These are phyloP conservation scores for Cybosia mesomella DNA, from an alignment of 2,888 invertebrate genomes.

Conservation along the genomic window DNA sequence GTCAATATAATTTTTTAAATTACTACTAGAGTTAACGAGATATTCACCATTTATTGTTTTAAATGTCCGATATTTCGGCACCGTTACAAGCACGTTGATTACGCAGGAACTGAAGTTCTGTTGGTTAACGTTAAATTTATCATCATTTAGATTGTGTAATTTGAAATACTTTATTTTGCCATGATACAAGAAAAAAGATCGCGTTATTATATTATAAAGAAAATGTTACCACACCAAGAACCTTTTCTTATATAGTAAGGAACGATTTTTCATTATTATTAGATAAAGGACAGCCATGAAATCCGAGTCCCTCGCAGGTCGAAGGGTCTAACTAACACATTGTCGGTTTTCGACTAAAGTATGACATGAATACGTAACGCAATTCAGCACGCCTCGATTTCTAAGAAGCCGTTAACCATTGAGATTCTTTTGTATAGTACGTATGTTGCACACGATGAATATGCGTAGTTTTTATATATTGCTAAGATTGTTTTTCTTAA, in stretches of 20 bases:
- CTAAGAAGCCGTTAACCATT: constrained; percentile 29
- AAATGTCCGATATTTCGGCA: no score
- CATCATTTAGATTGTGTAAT: no score
- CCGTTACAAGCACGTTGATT: no score
- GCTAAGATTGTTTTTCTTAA: not conserved
- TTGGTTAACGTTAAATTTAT: no score
- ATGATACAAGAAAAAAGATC: constrained; percentile 4
- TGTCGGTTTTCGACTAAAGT: constrained; percentile 54
- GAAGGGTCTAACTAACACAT: constrained; percentile 62
- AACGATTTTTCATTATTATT: constrained; percentile 45
- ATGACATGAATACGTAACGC: constrained; percentile 59
- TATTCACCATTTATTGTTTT: not conserved
- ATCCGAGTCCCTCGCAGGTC: constrained; percentile 51
- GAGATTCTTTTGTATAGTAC: no score
- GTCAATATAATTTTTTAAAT: no score
- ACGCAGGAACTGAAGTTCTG: no score
- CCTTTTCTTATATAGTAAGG: constrained; percentile 34
- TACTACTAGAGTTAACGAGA: no score
- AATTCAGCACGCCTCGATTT: constrained; percentile 51
- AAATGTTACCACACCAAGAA: constrained; percentile 22
- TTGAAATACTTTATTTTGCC: not conserved
- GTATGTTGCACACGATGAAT: no score
- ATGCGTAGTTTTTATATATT: not conserved
- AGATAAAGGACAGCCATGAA: constrained; percentile 35
- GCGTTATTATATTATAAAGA: constrained; percentile 20